Conservation (phyloP, 37 sponge, comb jelly and placozoan species). For the Tethya wilhelma region DNA sequence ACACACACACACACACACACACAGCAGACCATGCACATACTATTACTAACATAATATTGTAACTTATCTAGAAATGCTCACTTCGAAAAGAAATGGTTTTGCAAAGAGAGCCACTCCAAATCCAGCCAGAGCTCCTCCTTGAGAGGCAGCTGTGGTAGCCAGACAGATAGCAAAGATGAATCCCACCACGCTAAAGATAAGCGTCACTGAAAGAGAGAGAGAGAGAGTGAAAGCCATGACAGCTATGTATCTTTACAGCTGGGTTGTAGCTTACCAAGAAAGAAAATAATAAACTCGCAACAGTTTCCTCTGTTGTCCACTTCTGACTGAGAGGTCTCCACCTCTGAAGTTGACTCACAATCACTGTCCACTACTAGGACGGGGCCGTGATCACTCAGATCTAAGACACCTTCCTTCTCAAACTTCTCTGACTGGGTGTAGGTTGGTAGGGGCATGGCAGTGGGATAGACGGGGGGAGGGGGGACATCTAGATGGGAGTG, state of each 20-base stretch:
- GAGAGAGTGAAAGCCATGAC: slow-evolving; percentile 1
- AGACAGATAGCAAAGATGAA: slow-evolving; percentile 74
- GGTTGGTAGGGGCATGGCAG: slow-evolving; percentile 54
- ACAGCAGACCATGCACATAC: background rate
- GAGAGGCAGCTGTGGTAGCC: slow-evolving; percentile 69
- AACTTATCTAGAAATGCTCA: slow-evolving; percentile 9
- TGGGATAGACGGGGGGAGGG: no score
- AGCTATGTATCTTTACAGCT: background rate
- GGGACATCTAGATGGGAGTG: no score
- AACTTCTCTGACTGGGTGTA: slow-evolving; percentile 71
- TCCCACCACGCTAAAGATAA: slow-evolving; percentile 70
- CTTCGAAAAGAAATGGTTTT: slow-evolving; percentile 64
- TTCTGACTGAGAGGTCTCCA: background rate
- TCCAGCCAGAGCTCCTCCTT: slow-evolving; percentile 78
- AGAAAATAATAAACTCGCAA: slow-evolving; percentile 55
- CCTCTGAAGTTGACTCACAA: background rate
- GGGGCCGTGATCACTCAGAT: background rate
- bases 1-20: no score
- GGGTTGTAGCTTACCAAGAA: slow-evolving; percentile 25
- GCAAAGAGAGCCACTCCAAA: slow-evolving; percentile 73
- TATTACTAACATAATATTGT: background rate
- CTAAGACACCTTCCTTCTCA: slow-evolving; percentile 62
- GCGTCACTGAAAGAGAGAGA: slow-evolving; percentile 49
- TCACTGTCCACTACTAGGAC: background rate
- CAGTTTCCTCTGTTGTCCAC: slow-evolving; percentile 16